Conservation (phyloP, 2,797 vertebrate genomes). For the Coilia nasus region DNA sequence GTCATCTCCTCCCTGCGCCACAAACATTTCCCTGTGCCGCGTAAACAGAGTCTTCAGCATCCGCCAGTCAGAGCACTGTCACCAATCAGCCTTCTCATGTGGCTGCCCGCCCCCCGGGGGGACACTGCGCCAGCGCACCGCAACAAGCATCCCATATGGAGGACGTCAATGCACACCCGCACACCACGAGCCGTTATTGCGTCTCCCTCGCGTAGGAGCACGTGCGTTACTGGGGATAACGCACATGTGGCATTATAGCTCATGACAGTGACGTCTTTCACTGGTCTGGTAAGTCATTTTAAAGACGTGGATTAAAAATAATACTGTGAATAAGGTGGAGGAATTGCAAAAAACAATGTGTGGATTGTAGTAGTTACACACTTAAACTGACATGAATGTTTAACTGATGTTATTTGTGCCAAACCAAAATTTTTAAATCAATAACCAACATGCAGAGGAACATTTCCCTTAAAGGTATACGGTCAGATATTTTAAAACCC, state of each 20-base stretch:
- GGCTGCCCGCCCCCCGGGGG: not conserved
- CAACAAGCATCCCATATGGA: conserved; percentile 13
- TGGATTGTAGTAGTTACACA: too few relatives aligned
- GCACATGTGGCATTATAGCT: not conserved
- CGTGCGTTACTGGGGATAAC: not conserved
- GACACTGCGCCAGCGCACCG: not conserved
- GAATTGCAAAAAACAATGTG: too few relatives aligned
- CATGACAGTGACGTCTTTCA: not conserved
- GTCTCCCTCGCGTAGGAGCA: not conserved
- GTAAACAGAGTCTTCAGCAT: conserved; percentile 23
- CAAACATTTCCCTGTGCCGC: conserved; percentile 11
- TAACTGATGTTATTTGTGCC: not conserved
- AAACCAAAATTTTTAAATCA: not conserved
- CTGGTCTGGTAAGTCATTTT: too few relatives aligned
- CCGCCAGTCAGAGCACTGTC: conserved; percentile 3
- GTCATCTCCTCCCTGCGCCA: conserved; percentile 19
- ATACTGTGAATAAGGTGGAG: too few relatives aligned
- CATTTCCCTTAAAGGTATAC: not conserved
- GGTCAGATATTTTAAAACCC: not conserved
- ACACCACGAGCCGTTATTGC: not conserved
- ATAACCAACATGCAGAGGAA: not conserved
- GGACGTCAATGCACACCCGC: not conserved
- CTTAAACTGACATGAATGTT: too few relatives aligned
- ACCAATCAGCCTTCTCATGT: conserved; percentile 14
- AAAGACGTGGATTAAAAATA: too few relatives aligned